Base-by-base conservation (phyloP, 2,113 vertebrate genomes). In the Stegastes partitus region DNA sequence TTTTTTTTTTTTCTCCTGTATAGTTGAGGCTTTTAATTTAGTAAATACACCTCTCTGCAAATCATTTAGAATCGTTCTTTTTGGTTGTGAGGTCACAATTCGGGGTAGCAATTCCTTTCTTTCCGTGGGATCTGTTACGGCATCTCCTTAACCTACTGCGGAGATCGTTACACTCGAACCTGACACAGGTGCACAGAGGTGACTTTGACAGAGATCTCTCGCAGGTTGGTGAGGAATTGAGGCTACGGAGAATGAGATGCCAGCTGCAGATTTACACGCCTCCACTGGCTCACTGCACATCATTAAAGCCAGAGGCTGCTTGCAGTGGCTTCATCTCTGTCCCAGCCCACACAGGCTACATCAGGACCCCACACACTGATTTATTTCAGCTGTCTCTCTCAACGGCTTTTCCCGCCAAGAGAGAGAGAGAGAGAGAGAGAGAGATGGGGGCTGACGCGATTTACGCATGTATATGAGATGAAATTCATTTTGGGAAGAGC, bases 301-400 rank as follows among this genome's bases (percentile, higher is more conserved):
- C 89, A 92, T 93, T 94, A 94, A 94, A 93, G 83, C 79, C 84
- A 88, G 84, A 87, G 87, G 86, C 87, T 62, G 77, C 89, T 87
- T 61, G 80, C 87, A 85, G 87, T 89, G 86, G 84, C 86, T 91
- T 85, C 77, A 78, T 89, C 80, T 91, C 81, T 74, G 74, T 92
- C 90, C 87, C 84, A 82, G 82, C 91, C 91, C 91, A 92, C 92
- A 92, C 91, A 86, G 73, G 84, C 86, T 80, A 65, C 85, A 83
- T 70, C 64, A 76, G 69, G 87, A 74, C 81, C 83, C 74, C 87
- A 86, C 84, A 83, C 42, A 5, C 66, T 91, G 93, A 94, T 94
- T 94, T 94, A 94, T 93, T 86, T 89, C 58, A 59, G 82, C 90
- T 94, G 92, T 93, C 93, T 89, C 68, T 87, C 86, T 65, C 59